Conservation (phyloP, 2,113 vertebrate genomes). For the Orycteropus afer region DNA sequence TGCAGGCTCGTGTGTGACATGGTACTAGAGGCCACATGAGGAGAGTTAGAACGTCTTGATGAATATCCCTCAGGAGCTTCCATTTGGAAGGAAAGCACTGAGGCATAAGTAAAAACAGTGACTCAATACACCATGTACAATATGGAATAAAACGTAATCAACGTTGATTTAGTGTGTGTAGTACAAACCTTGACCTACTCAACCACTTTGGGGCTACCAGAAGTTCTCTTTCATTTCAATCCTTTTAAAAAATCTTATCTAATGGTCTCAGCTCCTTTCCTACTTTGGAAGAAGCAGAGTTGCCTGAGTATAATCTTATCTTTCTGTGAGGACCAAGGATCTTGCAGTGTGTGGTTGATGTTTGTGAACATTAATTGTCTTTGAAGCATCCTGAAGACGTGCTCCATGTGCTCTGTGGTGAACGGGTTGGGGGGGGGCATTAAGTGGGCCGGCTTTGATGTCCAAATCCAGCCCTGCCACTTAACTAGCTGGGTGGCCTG, state of each 20-base stretch:
- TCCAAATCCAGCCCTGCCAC: background rate
- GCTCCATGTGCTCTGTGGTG: background rate
- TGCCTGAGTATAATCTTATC: conserved; percentile 63
- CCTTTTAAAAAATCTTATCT: conserved; percentile 57
- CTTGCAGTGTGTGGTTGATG: background rate
- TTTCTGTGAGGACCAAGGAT: conserved; percentile 34
- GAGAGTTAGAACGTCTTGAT: conserved; percentile 16
- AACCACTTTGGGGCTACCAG: conserved; percentile 25
- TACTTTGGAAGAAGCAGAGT: conserved; percentile 65
- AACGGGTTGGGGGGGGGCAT: background rate
- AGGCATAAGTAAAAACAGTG: conserved; percentile 32
- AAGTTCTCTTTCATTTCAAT: conserved; percentile 60
- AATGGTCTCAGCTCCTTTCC: background rate
- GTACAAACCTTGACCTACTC: conserved; percentile 32
- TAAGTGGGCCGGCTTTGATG: conserved; percentile 46
- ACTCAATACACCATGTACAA: background rate
- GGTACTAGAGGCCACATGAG: background rate
- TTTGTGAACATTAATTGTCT: background rate
- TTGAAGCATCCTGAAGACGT: background rate
- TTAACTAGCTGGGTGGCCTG: conserved; percentile 30
- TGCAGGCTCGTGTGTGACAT: background rate
- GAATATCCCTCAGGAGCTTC: conserved; percentile 32
- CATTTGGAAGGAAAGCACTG: conserved; percentile 23
- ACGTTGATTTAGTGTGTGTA: conserved; percentile 62
- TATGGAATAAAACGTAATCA: conserved; percentile 60